Evolutionary conservation across 2,888 invertebrate species (phyloP).

Genomic region (Drosophila barbarae): DNA sequence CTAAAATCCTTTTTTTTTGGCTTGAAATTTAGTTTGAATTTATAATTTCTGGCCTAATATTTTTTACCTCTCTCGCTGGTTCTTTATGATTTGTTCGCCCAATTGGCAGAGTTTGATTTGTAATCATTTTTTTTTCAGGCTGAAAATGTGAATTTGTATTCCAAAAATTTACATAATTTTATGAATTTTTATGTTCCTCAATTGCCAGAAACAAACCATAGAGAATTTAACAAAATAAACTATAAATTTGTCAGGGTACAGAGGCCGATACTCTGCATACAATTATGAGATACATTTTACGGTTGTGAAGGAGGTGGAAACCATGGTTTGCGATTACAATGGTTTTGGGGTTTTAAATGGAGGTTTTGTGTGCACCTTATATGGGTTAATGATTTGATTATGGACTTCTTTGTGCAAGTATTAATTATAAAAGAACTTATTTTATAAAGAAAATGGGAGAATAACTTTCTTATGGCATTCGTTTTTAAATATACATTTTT

Average conservation of each 20-base stretch:
- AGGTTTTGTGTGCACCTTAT: not conserved
- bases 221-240: constrained; percentile 64
- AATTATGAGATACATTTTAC: constrained; percentile 26
- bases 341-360: not conserved
- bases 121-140: constrained; percentile 25
- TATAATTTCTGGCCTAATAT: constrained; percentile 51
- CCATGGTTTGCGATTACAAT: constrained; percentile 1
- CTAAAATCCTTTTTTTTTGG: constrained; percentile 43
- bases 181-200: constrained; percentile 43
- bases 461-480: rapidly evolving
- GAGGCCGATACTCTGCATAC: constrained; percentile 35
- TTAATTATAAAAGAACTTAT: not conserved
- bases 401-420: not conserved
- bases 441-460: not conserved
- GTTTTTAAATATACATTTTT: no score
- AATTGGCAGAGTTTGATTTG: constrained; percentile 56
- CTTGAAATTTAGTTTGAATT: constrained; percentile 48
- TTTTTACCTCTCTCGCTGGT: not conserved
- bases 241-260: constrained; percentile 54
- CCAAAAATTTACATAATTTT: constrained; percentile 61
- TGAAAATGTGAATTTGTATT: constrained; percentile 37
- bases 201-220: constrained; percentile 70
- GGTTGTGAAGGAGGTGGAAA: constrained; percentile 11
- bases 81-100: constrained; percentile 46
- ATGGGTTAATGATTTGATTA: constrained; percentile 1